Evolutionary conservation across 2,888 invertebrate species (phyloP), one percentile per base, ranked within the genome.

Genomic region (Panopea generosa): DNA sequence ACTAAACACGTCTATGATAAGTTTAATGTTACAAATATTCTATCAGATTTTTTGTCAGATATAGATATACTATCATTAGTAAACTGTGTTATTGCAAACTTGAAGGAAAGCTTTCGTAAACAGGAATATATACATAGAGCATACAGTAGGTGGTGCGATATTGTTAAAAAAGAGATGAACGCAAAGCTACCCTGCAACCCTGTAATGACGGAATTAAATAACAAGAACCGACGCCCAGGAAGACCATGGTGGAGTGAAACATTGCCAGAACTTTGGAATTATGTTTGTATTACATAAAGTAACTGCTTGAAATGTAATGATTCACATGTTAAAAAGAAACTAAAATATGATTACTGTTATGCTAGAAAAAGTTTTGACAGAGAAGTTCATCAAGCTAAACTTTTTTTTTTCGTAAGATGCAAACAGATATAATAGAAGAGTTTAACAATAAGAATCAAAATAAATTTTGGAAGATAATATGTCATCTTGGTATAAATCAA

Each of bases 121-220:
- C 59, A 59, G 14, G n/a, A 1, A 2, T 40, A 45, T 59, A 45
- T 59, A 3, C 43, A 59, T 43, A 2, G 40, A 14, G 59, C 40
- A 11, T 59, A 45, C 16, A 24, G 24, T 59, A n/a, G 27, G n/a
- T 59, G 59, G 59, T 59, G 59, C 26, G 27, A 24, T 43, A 14
- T 45, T 59, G 11, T 45, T 16, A n/a, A 26, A 16, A 22, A 47
- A 6, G 43, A 45, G n/a, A 59, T 57, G 57, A 38, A 57, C 24
- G 33, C 18, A 20, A 16, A 59, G 9, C 45, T 59, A n/a, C 59
- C 59, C 2, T 59, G 24, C 33, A 59, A 45, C 20, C 14, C 24
- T 24, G 26, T 59, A 20, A 43, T 26, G 26, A 4, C 3, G 4
- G 59, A 45, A 24, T 11, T 27, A 24, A 43, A 24, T n/a, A 45